Conservation (phyloP, 2,113 vertebrate species). For the Plecturocebus donacophilus region DNA sequence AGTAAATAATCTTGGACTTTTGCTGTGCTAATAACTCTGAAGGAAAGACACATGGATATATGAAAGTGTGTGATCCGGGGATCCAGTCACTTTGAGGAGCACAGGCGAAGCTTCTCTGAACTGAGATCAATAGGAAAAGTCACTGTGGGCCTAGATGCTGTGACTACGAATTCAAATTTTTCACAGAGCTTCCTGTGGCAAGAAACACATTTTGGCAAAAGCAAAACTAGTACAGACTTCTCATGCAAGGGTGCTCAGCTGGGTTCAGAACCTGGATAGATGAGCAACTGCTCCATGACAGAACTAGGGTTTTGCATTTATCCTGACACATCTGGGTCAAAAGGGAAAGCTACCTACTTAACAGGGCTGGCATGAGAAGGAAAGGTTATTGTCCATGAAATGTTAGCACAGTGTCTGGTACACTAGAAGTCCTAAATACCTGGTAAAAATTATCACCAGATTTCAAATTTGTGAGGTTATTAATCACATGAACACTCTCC, state of each 20-base stretch:
- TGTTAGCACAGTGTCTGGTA: neutral
- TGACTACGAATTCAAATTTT: neutral
- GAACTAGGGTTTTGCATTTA: neutral
- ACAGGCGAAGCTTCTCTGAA: neutral
- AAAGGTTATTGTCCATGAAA: neutral
- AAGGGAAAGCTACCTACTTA: neutral
- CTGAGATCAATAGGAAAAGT: neutral
- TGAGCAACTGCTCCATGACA: neutral
- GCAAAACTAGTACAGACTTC: neutral
- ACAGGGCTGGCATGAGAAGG: neutral
- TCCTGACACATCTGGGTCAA: neutral
- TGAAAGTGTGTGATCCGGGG: neutral
- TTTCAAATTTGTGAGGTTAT: neutral
- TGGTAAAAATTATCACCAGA: neutral
- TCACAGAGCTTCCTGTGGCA: neutral
- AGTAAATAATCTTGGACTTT: neutral
- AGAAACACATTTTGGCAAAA: neutral
- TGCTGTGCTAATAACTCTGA: neutral
- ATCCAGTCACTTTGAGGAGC: neutral
- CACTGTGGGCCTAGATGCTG: rapidly evolving
- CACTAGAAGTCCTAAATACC: neutral
- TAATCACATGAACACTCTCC: neutral
- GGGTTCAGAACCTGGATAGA: neutral
- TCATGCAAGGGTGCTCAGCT: neutral
- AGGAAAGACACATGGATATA: neutral